These are phyloP conservation scores for Tympanoctomys barrerae DNA, from an alignment of 2,797 vertebrate genomes.

Conservation along the genomic window DNA sequence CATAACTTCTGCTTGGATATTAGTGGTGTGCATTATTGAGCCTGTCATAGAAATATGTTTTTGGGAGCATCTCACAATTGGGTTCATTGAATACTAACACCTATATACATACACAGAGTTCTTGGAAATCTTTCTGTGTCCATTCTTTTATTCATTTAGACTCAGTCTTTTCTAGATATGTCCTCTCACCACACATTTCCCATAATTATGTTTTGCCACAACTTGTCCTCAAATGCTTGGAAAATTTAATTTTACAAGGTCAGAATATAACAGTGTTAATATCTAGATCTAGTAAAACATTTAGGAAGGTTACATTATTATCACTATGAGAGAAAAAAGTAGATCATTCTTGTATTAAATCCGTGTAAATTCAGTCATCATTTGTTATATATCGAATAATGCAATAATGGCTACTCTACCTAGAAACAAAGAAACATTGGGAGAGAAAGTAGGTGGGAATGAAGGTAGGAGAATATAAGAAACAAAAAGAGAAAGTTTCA, in stretches of 20 bases:
- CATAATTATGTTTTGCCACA: conserved; percentile 17
- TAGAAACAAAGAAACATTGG: neutral
- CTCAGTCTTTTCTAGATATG: neutral
- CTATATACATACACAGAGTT: too few species aligned
- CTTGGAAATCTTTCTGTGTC: neutral
- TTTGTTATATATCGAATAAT: neutral
- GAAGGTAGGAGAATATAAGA: too few species aligned
- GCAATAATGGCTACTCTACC: neutral
- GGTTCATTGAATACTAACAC: neutral
- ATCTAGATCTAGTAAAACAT: neutral
- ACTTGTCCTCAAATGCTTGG: neutral
- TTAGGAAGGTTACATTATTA: neutral
- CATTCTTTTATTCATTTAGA: neutral
- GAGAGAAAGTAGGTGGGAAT: neutral
- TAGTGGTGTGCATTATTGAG: neutral
- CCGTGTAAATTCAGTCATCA: neutral
- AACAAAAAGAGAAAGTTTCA: neutral
- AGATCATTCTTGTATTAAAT: neutral
- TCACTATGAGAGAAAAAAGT: neutral
- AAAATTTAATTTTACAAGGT: neutral
- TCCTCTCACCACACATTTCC: neutral
- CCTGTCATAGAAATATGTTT: neutral
- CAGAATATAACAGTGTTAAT: neutral
- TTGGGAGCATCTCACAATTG: neutral
- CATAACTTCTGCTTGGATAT: neutral